A percentile compares a stretch with the other conserved stretches of the same genome.
phyloP scores from a whole-genome alignment of 2,113 vertebrate genomes.

The Engystomops pustulosus region DNA sequence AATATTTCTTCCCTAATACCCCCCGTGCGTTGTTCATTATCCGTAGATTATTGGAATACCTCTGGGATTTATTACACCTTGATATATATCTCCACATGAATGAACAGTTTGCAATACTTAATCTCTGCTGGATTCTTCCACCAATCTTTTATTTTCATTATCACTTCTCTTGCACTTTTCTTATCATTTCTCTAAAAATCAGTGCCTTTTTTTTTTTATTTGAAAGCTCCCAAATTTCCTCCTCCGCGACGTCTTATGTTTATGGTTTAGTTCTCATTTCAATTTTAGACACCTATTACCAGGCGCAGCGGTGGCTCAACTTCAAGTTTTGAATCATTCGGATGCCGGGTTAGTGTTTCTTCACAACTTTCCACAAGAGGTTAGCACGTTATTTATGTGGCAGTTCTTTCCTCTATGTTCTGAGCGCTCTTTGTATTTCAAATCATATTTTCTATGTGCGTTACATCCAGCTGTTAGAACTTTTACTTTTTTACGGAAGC shows the following conservation, averaged over 20 bases:
- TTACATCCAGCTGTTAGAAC: slow-evolving; percentile 39
- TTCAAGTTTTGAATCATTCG: slow-evolving; percentile 52
- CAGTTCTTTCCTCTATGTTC: slow-evolving; percentile 14
- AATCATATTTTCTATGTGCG: slow-evolving; percentile 37
- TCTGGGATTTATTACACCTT: slow-evolving; percentile 47
- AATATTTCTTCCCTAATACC: slow-evolving; percentile 24
- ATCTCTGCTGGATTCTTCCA: slow-evolving; percentile 49
- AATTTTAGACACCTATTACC: slow-evolving; percentile 59
- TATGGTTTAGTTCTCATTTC: slow-evolving; percentile 53
- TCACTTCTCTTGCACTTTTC: slow-evolving; percentile 58
- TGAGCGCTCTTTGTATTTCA: slow-evolving; percentile 21
- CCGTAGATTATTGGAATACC: slow-evolving; percentile 27
- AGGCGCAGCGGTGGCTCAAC: slow-evolving; percentile 46
- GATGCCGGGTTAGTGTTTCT: slow-evolving; percentile 52
- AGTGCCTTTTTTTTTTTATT: slow-evolving; percentile 17
- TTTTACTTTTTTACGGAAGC: slow-evolving; percentile 26
- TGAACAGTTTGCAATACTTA: slow-evolving; percentile 52
- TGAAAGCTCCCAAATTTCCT: slow-evolving; percentile 43
- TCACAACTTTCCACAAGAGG: slow-evolving; percentile 52
- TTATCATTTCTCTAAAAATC: slow-evolving; percentile 43
- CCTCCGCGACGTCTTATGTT: slow-evolving; percentile 34
- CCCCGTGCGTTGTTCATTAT: slow-evolving; percentile 17
- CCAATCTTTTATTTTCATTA: slow-evolving; percentile 60
- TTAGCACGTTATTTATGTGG: slow-evolving; percentile 55
- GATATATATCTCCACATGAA: slow-evolving; percentile 50